These are phyloP conservation scores for Drosophila pullipes DNA, from an alignment of 2,888 invertebrate species.

Conservation along the genomic window DNA sequence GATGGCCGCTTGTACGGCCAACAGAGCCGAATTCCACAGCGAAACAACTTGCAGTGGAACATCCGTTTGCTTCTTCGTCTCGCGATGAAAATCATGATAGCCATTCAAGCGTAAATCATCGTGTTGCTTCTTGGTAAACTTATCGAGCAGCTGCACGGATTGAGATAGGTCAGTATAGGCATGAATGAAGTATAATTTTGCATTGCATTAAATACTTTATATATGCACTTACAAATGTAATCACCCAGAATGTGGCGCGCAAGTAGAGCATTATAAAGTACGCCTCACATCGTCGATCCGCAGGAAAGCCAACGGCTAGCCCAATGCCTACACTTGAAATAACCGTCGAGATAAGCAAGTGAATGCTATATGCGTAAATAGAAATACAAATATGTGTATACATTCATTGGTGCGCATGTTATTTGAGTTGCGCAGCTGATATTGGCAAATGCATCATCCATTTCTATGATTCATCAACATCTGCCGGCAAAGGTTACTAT, in stretches of 20 bases:
- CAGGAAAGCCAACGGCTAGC: conserved; percentile 77
- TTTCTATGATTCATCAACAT: conserved; percentile 56
- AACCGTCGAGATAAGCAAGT: conserved; percentile 81
- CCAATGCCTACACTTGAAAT: conserved; percentile 83
- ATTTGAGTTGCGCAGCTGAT: conserved; percentile 35
- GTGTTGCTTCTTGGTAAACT: conserved; percentile 87
- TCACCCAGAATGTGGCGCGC: conserved; percentile 87
- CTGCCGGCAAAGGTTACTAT: conserved; percentile 30
- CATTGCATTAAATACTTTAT: background rate
- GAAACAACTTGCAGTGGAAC: conserved; percentile 88
- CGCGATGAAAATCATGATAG: conserved; percentile 89
- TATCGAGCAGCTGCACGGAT: conserved; percentile 87
- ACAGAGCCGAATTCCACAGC: conserved; percentile 87
- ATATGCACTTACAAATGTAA: conserved; percentile 86
- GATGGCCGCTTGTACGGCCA: conserved; percentile 87
- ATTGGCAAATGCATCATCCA: conserved; percentile 37
- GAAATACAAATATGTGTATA: background rate
- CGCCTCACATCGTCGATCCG: conserved; percentile 86
- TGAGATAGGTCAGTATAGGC: conserved; percentile 7
- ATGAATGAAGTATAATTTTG: background rate
- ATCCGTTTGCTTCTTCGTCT: conserved; percentile 87
- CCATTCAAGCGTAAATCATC: conserved; percentile 88
- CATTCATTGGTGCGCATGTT: conserved; percentile 11
- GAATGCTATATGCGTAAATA: conserved; percentile 70
- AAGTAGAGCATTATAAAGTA: conserved; percentile 88